Percentiles rank a stretch among this genome's conserved stretches.
Conservation (phyloP, 2,888 invertebrate species). For the Arge pagana region DNA sequence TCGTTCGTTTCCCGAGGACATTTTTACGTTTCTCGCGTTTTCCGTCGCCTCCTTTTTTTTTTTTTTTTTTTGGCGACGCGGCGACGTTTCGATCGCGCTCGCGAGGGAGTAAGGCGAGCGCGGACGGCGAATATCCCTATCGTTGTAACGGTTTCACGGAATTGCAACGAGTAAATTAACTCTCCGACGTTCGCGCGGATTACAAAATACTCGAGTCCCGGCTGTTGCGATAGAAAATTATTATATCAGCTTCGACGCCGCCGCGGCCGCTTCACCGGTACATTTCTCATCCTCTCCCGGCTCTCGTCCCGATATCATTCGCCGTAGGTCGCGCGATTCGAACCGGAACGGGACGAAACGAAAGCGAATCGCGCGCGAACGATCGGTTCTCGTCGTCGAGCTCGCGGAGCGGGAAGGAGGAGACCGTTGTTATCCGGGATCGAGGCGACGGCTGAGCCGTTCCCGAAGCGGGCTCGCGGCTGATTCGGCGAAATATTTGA, state of each 20-base stretch:
- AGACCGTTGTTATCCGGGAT: too few relatives aligned
- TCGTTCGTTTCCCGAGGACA: background rate
- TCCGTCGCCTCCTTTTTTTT: background rate
- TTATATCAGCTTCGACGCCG: conserved; percentile 18
- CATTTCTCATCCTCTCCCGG: too few relatives aligned
- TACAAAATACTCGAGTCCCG: conserved; percentile 34
- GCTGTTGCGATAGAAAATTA: conserved; percentile 20
- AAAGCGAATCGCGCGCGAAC: too few relatives aligned
- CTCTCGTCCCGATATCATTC: background rate
- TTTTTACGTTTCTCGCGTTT: background rate
- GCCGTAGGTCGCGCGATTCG: conserved; percentile 21
- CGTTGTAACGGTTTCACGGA: too few relatives aligned
- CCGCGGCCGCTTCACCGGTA: too few relatives aligned
- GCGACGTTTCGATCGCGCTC: background rate
- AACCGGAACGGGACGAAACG: too few relatives aligned
- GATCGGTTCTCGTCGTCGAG: too few relatives aligned
- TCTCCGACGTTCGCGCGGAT: conserved; percentile 32
- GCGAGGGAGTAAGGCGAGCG: background rate
- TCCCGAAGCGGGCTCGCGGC: too few relatives aligned
- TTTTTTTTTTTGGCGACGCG: background rate
- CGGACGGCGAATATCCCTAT: too few relatives aligned
- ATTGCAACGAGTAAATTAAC: conserved; percentile 45
- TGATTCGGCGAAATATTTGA: too few relatives aligned
- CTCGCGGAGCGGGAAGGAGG: too few relatives aligned
- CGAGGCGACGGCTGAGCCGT: too few relatives aligned